Evolutionary conservation across 2,888 invertebrate genomes (phyloP), one percentile per base, ranked within the genome.

Genomic region (Euproctis similis): DNA sequence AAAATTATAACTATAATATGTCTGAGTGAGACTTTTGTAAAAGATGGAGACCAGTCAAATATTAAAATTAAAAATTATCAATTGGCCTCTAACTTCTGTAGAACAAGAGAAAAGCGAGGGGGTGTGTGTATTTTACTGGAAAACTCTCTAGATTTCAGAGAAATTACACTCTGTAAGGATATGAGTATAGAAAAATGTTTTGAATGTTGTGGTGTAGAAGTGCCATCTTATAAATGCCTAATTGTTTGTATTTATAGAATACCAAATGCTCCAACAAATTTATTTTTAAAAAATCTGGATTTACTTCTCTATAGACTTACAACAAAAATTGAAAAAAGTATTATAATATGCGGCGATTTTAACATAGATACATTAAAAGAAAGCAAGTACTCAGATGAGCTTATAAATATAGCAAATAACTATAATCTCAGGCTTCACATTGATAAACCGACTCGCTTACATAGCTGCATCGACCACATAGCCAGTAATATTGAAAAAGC

Each of bases 201-300:
- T 23, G 23, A 23, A 23, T 12, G 12, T 12, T 23, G 23, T 12
- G 23, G 23, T 12, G 12, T 23, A 8, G 23, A 23, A 23, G 12
- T 23, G 2, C 12, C 23, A 8, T 2, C 2, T 12, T 23, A 12
- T 12, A 12, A 23, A 12, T 23, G 23, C 8, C 2, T 23, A 4
- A 23, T 23, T 2, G 7, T 23, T 8, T 23, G 23, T 12, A 12
- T 23, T 8, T 23, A 23, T 8, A 4, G 23, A 12, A 23, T 23
- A 23, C 12, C 23, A 3, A 23, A 23, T 10, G 5, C 16, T 7
- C 16, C 16, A n/a, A n/a, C n/a, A n/a, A n/a, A n/a, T n/a, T n/a
- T n/a, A n/a, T n/a, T n/a, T n/a, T n/a, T n/a, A n/a, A n/a, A n/a
- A n/a, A n/a, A n/a, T n/a, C n/a, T n/a, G n/a, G n/a, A n/a, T n/a